Conservation (phyloP, 1,140 invertebrate genomes). For the Polyergus mexicanus region DNA sequence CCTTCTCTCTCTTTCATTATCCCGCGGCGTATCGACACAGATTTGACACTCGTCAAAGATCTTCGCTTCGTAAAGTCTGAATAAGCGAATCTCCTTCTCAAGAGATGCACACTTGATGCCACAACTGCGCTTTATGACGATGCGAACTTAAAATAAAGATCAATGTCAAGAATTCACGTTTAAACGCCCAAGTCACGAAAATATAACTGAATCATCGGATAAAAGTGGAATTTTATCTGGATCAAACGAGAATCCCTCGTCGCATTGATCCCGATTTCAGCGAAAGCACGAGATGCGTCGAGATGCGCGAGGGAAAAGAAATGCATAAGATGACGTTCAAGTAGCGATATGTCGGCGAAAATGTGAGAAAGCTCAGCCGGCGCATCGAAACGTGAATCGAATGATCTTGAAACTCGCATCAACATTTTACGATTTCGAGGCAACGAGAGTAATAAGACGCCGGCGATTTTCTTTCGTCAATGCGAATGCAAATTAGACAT, state of each 20-base stretch:
- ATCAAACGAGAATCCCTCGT: conserved; percentile 32
- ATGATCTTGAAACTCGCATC: conserved; percentile 12
- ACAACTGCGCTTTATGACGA: background rate
- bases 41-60: background rate
- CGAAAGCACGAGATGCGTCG: background rate
- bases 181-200: conserved; percentile 13
- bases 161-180: conserved; percentile 11
- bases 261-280: background rate
- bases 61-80: background rate
- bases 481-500: conserved; percentile 55
- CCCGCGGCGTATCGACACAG: background rate
- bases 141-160: background rate
- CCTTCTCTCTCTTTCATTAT: conserved; percentile 1
- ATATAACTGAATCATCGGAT: conserved; percentile 6
- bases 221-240: conserved; percentile 46
- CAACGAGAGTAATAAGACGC: conserved; percentile 12
- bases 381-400: conserved; percentile 41
- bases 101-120: background rate
- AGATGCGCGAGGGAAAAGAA: background rate
- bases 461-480: conserved; percentile 10
- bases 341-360: conserved; percentile 33
- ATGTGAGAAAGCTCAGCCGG: background rate
- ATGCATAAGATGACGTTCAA: conserved; percentile 10
- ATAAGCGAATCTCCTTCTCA: background rate
- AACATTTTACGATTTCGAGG: conserved; percentile 29